phyloP scores from a whole-genome alignment of 1,140 invertebrate species.

The Drosophila mayri region DNA sequence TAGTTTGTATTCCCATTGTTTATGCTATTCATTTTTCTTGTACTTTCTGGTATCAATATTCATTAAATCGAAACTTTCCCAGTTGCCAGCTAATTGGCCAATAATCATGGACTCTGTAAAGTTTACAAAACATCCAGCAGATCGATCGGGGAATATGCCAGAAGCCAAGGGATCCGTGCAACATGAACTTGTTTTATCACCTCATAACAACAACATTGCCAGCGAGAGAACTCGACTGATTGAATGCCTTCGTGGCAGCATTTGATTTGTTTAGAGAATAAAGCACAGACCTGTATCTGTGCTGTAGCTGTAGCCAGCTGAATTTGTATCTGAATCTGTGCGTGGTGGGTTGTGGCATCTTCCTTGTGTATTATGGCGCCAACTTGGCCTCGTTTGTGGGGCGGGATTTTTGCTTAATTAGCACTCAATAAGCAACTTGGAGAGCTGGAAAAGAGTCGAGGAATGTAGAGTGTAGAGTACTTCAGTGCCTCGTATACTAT shows the following conservation, averaged over 20 bases:
- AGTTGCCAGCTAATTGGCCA: slow-evolving; percentile 63
- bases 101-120: slow-evolving; percentile 68
- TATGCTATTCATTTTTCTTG: slow-evolving; percentile 24
- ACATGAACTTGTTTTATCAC: slow-evolving; percentile 75
- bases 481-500: slow-evolving; percentile 10
- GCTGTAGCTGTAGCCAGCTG: slow-evolving; percentile 5
- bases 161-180: slow-evolving; percentile 27
- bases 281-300: slow-evolving; percentile 64
- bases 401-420: slow-evolving; percentile 80
- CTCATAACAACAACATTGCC: slow-evolving; percentile 43
- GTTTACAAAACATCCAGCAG: slow-evolving; percentile 30
- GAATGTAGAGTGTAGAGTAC: slow-evolving; percentile 25
- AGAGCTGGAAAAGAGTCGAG: slow-evolving; percentile 52
- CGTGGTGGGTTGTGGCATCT: slow-evolving; percentile 45
- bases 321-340: slow-evolving; percentile 31
- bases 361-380: slow-evolving; percentile 66
- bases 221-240: slow-evolving; percentile 67
- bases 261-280: slow-evolving; percentile 82
- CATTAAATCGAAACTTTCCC: slow-evolving; percentile 31
- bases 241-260: slow-evolving; percentile 76
- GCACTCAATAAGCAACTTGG: slow-evolving; percentile 72
- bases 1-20: slow-evolving; percentile 22
- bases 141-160: slow-evolving; percentile 6
- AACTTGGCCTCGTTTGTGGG: slow-evolving; percentile 76
- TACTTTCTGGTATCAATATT: slow-evolving; percentile 34